Evolutionary conservation across 2,888 invertebrate genomes (phyloP).

Genomic region (Leptopterna dolabrata): DNA sequence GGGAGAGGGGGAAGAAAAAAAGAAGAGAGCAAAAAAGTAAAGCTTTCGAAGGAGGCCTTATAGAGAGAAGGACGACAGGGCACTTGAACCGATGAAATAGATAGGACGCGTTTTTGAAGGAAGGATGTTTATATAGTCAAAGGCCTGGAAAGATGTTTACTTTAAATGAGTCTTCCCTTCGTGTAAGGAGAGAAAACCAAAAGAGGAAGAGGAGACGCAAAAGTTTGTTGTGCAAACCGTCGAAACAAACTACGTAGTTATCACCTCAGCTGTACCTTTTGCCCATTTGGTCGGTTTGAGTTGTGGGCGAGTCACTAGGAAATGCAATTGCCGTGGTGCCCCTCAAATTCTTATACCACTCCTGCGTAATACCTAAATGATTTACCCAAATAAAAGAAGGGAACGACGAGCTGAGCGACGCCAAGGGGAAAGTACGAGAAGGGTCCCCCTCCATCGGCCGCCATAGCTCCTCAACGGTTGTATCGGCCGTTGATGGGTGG

Average conservation of each 20-base stretch:
- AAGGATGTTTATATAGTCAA: constrained; percentile 38
- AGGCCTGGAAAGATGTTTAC: constrained; percentile 37
- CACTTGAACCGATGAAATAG: constrained; percentile 49
- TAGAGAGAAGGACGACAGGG: constrained; percentile 13
- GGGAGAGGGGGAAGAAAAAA: background rate
- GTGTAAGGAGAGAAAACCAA: background rate
- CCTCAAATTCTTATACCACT: too few relatives aligned
- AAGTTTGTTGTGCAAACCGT: background rate
- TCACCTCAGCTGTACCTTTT: too few relatives aligned
- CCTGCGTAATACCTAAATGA: too few relatives aligned
- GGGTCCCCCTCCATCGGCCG: too few relatives aligned
- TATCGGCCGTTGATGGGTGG: too few relatives aligned
- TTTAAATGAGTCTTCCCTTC: constrained; percentile 16
- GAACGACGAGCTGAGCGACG: too few relatives aligned
- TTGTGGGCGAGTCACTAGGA: too few relatives aligned
- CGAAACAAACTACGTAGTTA: constrained; percentile 1
- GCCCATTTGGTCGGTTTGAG: too few relatives aligned
- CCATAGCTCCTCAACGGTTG: too few relatives aligned
- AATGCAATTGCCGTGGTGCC: too few relatives aligned
- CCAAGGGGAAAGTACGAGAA: too few relatives aligned
- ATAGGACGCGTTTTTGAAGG: constrained; percentile 45
- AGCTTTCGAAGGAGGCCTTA: constrained; percentile 20
- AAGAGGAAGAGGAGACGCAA: background rate
- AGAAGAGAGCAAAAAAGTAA: background rate
- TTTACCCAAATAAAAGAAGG: too few relatives aligned